Evolutionary conservation across 2,797 vertebrate genomes (phyloP).

Genomic region (Crenichthys baileyi): DNA sequence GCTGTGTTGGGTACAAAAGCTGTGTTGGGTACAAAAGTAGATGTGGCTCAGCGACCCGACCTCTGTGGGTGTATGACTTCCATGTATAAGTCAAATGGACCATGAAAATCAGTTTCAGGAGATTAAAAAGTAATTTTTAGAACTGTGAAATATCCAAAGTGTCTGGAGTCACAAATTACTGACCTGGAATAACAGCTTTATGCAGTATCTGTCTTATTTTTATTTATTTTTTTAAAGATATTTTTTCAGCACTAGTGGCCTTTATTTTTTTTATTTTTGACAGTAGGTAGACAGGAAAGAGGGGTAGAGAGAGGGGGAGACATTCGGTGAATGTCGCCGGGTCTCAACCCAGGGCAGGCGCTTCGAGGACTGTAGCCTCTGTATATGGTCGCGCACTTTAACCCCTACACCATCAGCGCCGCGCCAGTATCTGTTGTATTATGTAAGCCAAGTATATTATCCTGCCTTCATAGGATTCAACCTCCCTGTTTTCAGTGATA

Average conservation of each 20-base stretch:
- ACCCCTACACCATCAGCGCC: too few species aligned
- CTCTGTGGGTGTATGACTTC: background rate
- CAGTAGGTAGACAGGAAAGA: too few species aligned
- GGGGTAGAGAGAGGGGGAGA: too few species aligned
- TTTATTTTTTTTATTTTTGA: too few species aligned
- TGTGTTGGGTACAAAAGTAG: background rate
- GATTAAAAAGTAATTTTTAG: background rate
- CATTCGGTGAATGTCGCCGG: too few species aligned
- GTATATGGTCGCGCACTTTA: too few species aligned
- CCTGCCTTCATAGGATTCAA: background rate
- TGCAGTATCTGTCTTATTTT: background rate
- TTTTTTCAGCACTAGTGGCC: too few species aligned
- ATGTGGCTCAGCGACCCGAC: background rate
- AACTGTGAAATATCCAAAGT: background rate
- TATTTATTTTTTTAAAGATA: too few species aligned
- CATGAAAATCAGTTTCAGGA: background rate
- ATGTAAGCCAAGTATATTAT: background rate
- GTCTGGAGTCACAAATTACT: background rate
- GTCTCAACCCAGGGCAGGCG: too few species aligned
- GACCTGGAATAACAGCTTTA: background rate
- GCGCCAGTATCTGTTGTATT: too few species aligned
- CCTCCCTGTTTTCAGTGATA: conserved; percentile 6
- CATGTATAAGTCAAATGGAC: background rate
- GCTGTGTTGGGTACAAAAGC: background rate
- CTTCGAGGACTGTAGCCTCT: too few species aligned